These are phyloP conservation scores for Gambusia affinis DNA, from an alignment of 2,113 vertebrate genomes.

Conservation along the genomic window DNA sequence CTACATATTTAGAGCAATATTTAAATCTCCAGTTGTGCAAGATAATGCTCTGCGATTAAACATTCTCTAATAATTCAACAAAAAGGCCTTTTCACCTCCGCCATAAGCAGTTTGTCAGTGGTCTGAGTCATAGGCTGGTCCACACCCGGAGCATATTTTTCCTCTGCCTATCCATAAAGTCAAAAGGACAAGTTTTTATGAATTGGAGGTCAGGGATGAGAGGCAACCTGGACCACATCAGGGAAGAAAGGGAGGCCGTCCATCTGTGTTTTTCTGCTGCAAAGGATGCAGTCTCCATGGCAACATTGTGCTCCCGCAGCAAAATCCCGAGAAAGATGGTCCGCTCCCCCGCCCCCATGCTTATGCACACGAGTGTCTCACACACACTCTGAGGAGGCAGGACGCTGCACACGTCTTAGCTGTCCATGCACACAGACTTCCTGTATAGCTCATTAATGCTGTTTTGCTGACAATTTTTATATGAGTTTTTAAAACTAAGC, in stretches of 20 bases:
- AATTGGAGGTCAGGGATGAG: constrained; percentile 45
- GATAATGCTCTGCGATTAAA: background rate
- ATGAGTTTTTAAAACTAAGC: background rate
- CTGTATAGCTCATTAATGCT: background rate
- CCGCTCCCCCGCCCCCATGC: constrained; percentile 53
- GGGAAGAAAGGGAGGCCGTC: constrained; percentile 31
- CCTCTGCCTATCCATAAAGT: background rate
- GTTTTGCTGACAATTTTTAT: background rate
- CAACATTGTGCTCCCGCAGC: constrained; percentile 78
- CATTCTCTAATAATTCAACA: background rate
- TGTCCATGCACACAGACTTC: background rate
- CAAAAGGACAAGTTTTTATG: constrained; percentile 30
- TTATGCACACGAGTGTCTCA: constrained; percentile 28
- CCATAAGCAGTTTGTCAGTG: background rate
- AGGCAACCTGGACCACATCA: constrained; percentile 36
- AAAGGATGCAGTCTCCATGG: constrained; percentile 83
- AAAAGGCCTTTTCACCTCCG: background rate
- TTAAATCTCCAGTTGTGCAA: background rate
- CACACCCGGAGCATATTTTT: constrained; percentile 17
- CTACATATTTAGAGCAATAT: background rate
- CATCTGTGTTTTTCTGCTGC: constrained; percentile 75
- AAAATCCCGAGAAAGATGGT: constrained; percentile 66
- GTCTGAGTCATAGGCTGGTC: constrained; percentile 39
- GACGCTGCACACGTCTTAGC: background rate
- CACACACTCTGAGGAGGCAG: constrained; percentile 23